phyloP scores from a whole-genome alignment of 2,797 vertebrate genomes.

The Parotocinclus haroldoi region DNA sequence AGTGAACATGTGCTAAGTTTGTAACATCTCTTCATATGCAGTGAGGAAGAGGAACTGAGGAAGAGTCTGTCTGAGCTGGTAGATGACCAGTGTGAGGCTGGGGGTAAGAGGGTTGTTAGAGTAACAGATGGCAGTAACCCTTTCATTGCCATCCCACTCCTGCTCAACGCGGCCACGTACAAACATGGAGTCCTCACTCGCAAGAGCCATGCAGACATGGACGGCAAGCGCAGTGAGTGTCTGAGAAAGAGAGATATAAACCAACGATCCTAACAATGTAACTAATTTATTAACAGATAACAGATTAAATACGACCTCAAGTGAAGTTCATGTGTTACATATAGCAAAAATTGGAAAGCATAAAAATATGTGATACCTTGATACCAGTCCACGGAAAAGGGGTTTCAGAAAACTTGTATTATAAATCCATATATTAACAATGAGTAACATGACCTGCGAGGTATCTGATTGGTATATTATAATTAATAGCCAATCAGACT shows the following conservation, averaged over 20 bases:
- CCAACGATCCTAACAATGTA: too few species aligned
- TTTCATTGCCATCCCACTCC: slow-evolving; percentile 91
- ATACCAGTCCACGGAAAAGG: too few species aligned
- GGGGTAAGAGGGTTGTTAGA: slow-evolving; percentile 86
- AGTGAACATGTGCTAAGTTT: neutral
- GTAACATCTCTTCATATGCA: slow-evolving; percentile 57
- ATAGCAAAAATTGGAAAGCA: too few species aligned
- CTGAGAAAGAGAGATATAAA: neutral
- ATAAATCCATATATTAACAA: too few species aligned
- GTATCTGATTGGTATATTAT: too few species aligned
- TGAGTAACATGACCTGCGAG: too few species aligned
- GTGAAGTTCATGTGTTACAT: too few species aligned
- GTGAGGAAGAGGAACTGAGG: slow-evolving; percentile 92
- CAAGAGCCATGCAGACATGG: slow-evolving; percentile 95
- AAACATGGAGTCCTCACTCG: slow-evolving; percentile 91
- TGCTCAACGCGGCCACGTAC: slow-evolving; percentile 88
- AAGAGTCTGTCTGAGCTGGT: slow-evolving; percentile 95
- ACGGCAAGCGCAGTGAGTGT: slow-evolving; percentile 91
- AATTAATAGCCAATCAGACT: slow-evolving; percentile 14
- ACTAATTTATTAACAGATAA: too few species aligned
- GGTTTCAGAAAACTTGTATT: too few species aligned
- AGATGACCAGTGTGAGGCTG: slow-evolving; percentile 89
- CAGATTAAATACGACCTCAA: too few species aligned
- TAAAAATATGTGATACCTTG: too few species aligned
- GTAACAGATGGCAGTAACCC: slow-evolving; percentile 93